Evolutionary conservation across 2,888 invertebrate genomes (phyloP).

Genomic region (Periphyllus acericola): DNA sequence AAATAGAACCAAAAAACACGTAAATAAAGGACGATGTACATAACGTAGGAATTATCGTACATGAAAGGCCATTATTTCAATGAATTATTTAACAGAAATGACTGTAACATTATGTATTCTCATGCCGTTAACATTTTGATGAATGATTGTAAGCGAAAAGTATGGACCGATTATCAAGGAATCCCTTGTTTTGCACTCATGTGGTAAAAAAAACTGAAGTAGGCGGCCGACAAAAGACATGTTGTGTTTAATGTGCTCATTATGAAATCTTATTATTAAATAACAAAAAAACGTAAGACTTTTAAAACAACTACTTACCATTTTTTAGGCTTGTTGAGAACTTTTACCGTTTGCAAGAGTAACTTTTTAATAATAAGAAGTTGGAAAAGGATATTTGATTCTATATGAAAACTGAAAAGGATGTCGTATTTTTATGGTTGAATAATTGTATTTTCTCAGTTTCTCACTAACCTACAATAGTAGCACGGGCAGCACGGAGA

Average conservation of each 20-base stretch:
- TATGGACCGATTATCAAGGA: no score
- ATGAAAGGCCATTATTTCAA: no score
- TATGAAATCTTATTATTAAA: neutral
- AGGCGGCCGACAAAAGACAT: neutral
- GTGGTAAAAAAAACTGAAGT: neutral
- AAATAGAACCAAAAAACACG: no score
- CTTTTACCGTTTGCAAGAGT: neutral
- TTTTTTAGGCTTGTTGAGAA: neutral
- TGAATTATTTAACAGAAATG: no score
- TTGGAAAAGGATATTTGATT: neutral
- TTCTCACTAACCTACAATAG: slow-evolving; percentile 42
- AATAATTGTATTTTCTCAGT: neutral
- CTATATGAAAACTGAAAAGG: no score
- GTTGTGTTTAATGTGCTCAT: no score
- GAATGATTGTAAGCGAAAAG: no score
- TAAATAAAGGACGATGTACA: no score
- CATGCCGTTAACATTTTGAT: no score
- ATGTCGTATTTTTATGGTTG: neutral
- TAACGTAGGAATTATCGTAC: no score
- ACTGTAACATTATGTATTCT: no score
- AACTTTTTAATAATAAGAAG: neutral
- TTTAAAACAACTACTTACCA: slow-evolving; percentile 34
- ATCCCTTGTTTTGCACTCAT: slow-evolving; percentile 27
- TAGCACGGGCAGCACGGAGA: neutral
- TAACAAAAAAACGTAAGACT: neutral